These are phyloP conservation scores for Palythoa grandiflora DNA, from an alignment of 92 coral and sea anemone species.

Conservation along the genomic window DNA sequence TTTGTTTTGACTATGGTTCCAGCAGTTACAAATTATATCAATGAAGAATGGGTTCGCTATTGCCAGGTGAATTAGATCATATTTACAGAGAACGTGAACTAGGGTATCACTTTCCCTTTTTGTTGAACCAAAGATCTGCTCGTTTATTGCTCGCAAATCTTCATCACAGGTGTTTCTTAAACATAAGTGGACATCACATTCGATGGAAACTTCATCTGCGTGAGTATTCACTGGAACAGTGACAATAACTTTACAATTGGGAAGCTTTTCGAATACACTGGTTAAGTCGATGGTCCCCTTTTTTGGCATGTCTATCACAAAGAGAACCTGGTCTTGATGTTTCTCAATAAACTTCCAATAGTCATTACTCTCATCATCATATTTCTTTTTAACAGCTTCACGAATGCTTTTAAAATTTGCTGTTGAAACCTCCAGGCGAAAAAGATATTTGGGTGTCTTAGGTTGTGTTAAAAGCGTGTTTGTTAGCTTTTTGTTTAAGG, in stretches of 20 bases:
- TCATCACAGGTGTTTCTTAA: background rate
- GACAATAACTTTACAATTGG: too few relatives aligned
- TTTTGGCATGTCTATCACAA: slow-evolving; percentile 37
- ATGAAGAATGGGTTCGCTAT: slow-evolving; percentile 1
- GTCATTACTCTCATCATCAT: background rate
- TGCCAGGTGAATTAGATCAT: background rate
- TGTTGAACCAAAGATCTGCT: background rate
- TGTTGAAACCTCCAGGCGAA: background rate
- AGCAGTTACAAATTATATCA: slow-evolving; percentile 9
- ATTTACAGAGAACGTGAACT: background rate
- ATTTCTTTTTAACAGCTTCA: background rate
- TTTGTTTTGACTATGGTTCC: background rate
- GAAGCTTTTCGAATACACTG: too few relatives aligned
- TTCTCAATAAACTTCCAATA: slow-evolving; percentile 1
- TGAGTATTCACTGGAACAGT: background rate
- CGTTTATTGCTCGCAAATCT: slow-evolving; percentile 22
- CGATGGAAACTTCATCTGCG: slow-evolving; percentile 4
- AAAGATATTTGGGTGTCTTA: background rate
- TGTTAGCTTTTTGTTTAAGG: too few relatives aligned
- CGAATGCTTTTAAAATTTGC: background rate
- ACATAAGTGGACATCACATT: slow-evolving; percentile 8
- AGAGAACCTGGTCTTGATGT: slow-evolving; percentile 21
- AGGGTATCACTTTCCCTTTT: slow-evolving; percentile 1
- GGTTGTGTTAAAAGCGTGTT: background rate
- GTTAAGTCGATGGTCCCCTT: slow-evolving; percentile 9